Evolutionary conservation across 2,113 vertebrate species (phyloP).

Genomic region (Silurus glanis): DNA sequence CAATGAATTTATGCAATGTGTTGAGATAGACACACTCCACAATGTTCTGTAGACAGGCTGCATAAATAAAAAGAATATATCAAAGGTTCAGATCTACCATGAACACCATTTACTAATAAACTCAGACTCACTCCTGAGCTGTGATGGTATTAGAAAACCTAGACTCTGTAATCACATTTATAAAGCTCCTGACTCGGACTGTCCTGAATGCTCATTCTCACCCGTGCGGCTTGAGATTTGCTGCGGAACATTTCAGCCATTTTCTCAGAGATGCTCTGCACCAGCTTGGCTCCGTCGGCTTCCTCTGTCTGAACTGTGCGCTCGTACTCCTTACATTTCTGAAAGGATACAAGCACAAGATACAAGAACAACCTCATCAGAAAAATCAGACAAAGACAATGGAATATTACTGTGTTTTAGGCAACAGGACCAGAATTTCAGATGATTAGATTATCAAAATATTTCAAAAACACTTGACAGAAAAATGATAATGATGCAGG

Average conservation of each 20-base stretch:
- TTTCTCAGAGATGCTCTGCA: constrained; percentile 90
- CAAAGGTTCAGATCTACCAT: not conserved
- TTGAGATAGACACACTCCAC: not conserved
- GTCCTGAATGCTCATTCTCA: constrained; percentile 63
- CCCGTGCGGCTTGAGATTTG: constrained; percentile 90
- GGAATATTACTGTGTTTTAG: not conserved
- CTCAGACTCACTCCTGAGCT: not conserved
- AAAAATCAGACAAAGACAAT: not conserved
- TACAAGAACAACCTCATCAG: not conserved
- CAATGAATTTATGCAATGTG: not conserved
- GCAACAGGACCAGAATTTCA: not conserved
- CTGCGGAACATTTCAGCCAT: constrained; percentile 98
- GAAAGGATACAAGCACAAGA: constrained; percentile 46
- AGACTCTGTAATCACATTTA: not conserved
- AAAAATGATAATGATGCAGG: not conserved
- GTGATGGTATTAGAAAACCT: not conserved
- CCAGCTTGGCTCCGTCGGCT: constrained; percentile 92
- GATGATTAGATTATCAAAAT: not conserved
- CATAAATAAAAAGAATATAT: not conserved
- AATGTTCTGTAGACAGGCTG: not conserved
- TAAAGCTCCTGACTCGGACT: not conserved
- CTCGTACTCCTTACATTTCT: constrained; percentile 97
- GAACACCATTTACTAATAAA: not conserved
- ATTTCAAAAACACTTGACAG: too few relatives aligned
- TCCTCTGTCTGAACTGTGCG: constrained; percentile 91